Conservation (phyloP, 1,140 invertebrate genomes). For the Lordiphosa stackelbergi region DNA sequence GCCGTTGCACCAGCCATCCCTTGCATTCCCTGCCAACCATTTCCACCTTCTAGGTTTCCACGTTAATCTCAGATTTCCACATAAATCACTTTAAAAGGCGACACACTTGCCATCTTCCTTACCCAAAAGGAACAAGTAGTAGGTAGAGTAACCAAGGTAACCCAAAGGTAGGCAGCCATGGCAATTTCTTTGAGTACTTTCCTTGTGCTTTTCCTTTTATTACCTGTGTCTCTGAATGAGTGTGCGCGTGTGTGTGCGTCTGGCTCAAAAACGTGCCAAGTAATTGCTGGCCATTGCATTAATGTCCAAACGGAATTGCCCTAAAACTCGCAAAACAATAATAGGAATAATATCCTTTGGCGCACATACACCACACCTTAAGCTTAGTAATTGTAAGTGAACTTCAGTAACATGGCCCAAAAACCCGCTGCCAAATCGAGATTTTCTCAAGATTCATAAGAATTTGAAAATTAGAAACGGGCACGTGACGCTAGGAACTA, state of each 20-base stretch:
- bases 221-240: slow-evolving; percentile 9
- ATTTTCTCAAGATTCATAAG: no score
- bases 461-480: no score
- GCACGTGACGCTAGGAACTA: no score
- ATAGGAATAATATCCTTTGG: slow-evolving; percentile 9
- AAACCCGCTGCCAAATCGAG: no score
- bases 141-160: slow-evolving; percentile 11
- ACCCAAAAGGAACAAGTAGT: slow-evolving; percentile 21
- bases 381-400: no score
- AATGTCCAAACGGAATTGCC: slow-evolving; percentile 37
- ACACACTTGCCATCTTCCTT: slow-evolving; percentile 39
- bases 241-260: slow-evolving; percentile 17
- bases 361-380: background rate
- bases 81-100: slow-evolving; percentile 72
- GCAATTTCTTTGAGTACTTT: slow-evolving; percentile 72
- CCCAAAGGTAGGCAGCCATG: slow-evolving; percentile 27
- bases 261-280: slow-evolving; percentile 40
- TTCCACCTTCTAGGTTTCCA: slow-evolving; percentile 31
- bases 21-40: slow-evolving; percentile 3
- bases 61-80: slow-evolving; percentile 70
- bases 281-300: slow-evolving; percentile 56
- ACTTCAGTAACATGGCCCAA: no score
- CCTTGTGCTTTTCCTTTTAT: slow-evolving; percentile 51
- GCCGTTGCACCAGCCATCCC: slow-evolving; percentile 29
- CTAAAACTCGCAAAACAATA: slow-evolving; percentile 31